These are phyloP conservation scores for Actinostola sp. DNA, from an alignment of 92 coral and sea anemone species.

Conservation along the genomic window DNA sequence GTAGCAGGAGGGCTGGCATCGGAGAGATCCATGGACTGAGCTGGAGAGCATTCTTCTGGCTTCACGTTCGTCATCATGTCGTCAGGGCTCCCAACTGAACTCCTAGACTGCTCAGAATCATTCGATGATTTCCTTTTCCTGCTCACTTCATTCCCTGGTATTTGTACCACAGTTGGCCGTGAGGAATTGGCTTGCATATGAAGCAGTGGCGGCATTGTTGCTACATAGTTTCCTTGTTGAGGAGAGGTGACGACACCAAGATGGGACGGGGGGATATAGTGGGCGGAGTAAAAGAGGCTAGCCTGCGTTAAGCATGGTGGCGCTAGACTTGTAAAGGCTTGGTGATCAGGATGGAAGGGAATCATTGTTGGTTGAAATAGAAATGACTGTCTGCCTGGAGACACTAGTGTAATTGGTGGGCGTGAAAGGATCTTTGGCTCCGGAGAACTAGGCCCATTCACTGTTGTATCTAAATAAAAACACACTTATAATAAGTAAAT, in stretches of 20 bases:
- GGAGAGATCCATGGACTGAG: constrained; percentile 42
- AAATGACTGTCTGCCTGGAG: constrained; percentile 60
- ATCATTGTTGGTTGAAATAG: constrained; percentile 67
- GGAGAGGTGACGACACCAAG: constrained; percentile 50
- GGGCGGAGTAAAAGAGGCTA: constrained; percentile 79
- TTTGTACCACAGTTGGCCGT: constrained; percentile 22
- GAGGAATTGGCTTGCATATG: constrained; percentile 49
- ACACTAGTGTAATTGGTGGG: constrained; percentile 36
- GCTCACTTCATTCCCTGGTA: constrained; percentile 2
- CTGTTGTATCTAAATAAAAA: constrained; percentile 1
- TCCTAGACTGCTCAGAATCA: neutral
- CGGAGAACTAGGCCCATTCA: constrained; percentile 11
- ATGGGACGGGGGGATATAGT: constrained; percentile 64
- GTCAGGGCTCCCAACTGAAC: constrained; percentile 19
- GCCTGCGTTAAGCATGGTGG: constrained; percentile 78
- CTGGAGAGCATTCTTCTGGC: constrained; percentile 22
- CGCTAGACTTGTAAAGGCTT: constrained; percentile 33
- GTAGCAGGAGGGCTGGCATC: constrained; percentile 54
- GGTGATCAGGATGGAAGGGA: constrained; percentile 46
- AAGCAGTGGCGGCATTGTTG: constrained; percentile 56
- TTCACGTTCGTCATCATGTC: constrained; percentile 17
- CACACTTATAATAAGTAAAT: too few species aligned
- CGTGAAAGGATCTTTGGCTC: constrained; percentile 52
- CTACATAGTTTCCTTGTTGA: constrained; percentile 37
- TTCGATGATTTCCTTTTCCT: constrained; percentile 25